phyloP scores from a whole-genome alignment of 2,797 vertebrate genomes.

The Crocidura indochinensis region DNA sequence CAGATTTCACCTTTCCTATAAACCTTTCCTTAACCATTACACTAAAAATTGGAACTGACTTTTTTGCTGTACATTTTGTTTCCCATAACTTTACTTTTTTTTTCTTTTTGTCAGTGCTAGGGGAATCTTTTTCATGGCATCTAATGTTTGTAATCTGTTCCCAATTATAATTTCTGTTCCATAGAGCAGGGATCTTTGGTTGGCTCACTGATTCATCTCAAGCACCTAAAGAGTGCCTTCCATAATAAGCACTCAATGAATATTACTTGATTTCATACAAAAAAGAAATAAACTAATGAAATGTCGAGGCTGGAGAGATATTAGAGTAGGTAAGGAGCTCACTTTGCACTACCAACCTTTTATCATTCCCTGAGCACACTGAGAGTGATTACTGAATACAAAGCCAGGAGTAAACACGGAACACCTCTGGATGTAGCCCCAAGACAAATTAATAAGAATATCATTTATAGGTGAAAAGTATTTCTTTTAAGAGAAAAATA shows the following conservation, averaged over 20 bases:
- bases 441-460: no score
- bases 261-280: conserved; percentile 38
- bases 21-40: not conserved
- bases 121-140: not conserved
- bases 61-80: conserved; percentile 22
- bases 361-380: no score
- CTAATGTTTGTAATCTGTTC: not conserved
- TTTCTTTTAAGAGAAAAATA: conserved; percentile 11
- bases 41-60: not conserved
- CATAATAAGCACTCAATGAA: conserved; percentile 1
- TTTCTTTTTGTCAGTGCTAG: no score
- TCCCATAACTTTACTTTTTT: not conserved
- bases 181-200: not conserved
- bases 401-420: no score
- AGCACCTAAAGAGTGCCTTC: not conserved
- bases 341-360: no score
- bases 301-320: not conserved
- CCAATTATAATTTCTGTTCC: not conserved
- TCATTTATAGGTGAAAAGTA: conserved; percentile 47
- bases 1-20: conserved; percentile 4
- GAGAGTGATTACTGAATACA: no score
- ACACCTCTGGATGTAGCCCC: no score
- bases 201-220: conserved; percentile 17
- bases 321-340: no score
- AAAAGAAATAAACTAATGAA: conserved; percentile 15